Base-by-base conservation (phyloP, 2,113 vertebrate species). In the Xenopus laevis region DNA sequence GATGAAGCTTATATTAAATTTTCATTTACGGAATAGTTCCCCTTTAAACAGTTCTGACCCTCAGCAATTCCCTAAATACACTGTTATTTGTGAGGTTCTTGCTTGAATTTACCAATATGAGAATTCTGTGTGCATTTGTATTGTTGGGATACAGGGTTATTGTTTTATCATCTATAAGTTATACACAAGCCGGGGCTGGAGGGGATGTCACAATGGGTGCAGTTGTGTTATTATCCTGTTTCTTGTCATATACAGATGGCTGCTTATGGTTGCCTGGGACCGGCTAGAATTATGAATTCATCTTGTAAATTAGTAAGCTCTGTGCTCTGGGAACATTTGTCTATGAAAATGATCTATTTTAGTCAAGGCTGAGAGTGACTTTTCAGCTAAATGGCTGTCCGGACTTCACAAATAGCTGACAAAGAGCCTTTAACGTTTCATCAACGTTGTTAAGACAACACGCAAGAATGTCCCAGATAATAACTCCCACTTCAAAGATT, bases 401-500 rank as follows among this genome's bases (percentile, higher is more conserved):
- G 86, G 89, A 87, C 89, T 92, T 94, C 93, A 94, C 93, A 95
- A 94, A 95, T 95, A 91, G 90, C 90, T 89, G 89, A 97, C 95
- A 97, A 96, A 92, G 92, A 93, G 91, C 91, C 87, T 93, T 96
- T 95, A 96, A 93, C 94, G 88, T 97, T 94, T 97, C 94, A 94
- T 93, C 94, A 93, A 89, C 92, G 94, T 98, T 92, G 95, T 98
- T 97, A 93, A 91, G 94, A 94, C 94, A 80, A 98, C 95, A 89
- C 83, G 87, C 83, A 94, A 92, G 95, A 97, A 97, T 97, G 92
- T 92, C 89, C 95, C 89, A 92, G 92, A 97, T 96, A 96, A 94
- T 93, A 96, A 96, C 90, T 93, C 90, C 89, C 90, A 95, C 96
- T 96, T 98, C 95, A 98, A 97, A 98, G 94, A 89, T 91, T 91